phyloP scores from a whole-genome alignment of 2,888 invertebrate species.

The Ectemnius cavifrons region DNA sequence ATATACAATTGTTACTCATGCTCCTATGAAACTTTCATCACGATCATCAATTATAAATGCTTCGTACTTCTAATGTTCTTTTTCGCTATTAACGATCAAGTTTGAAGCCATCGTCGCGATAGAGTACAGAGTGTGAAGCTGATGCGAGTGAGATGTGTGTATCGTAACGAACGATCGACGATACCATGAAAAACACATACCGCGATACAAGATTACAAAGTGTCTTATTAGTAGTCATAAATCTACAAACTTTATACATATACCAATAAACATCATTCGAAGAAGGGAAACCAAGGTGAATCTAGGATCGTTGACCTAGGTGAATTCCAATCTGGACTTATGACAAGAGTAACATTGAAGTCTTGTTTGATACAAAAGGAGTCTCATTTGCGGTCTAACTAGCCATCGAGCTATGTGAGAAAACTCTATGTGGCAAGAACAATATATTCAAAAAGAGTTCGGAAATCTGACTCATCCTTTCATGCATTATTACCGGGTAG shows the following conservation, averaged over 20 bases:
- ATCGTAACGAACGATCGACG: slow-evolving; percentile 11
- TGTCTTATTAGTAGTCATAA: slow-evolving; percentile 22
- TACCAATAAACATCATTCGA: slow-evolving; percentile 15
- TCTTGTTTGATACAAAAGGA: no score
- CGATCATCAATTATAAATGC: slow-evolving; percentile 36
- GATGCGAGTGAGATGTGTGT: not conserved
- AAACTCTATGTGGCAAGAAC: no score
- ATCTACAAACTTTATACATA: slow-evolving; percentile 16
- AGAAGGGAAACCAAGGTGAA: slow-evolving; percentile 16
- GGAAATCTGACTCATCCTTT: no score
- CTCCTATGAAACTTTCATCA: slow-evolving; percentile 26
- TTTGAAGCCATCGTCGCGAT: slow-evolving; percentile 36
- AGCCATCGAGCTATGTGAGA: no score
- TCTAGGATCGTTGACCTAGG: slow-evolving; percentile 12
- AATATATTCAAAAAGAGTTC: no score
- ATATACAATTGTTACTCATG: slow-evolving; percentile 33
- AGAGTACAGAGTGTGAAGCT: slow-evolving; percentile 7
- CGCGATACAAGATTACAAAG: slow-evolving; percentile 40
- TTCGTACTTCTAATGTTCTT: slow-evolving; percentile 32
- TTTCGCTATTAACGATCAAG: slow-evolving; percentile 19
- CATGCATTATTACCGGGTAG: no score
- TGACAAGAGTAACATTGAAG: slow-evolving; percentile 43
- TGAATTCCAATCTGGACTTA: slow-evolving; percentile 4
- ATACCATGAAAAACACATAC: slow-evolving; percentile 36
- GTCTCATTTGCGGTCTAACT: no score